A percentile compares a stretch with the other conserved stretches of the same genome.
Evolutionary conservation across 2,888 invertebrate species (phyloP).

Genomic region (Acanthosepion pharaonis): DNA sequence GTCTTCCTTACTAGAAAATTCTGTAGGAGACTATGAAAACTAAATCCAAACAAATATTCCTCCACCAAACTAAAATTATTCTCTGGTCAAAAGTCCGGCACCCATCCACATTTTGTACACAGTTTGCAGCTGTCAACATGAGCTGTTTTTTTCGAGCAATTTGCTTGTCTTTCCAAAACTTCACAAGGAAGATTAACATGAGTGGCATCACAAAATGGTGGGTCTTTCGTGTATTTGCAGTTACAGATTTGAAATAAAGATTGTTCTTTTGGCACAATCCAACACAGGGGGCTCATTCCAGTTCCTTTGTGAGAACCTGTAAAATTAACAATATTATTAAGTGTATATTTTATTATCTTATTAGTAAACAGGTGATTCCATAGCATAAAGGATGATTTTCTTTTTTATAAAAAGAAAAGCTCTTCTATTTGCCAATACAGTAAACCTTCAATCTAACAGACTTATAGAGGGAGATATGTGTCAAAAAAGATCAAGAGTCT

Average conservation of each 20-base stretch:
- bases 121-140: constrained; percentile 58
- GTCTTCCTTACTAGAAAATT: neutral
- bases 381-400: too few species aligned
- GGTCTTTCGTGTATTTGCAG: constrained; percentile 69
- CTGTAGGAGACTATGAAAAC: neutral
- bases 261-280: constrained; percentile 65
- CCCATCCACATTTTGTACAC: constrained; percentile 70
- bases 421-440: too few species aligned
- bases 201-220: constrained; percentile 69
- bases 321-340: constrained; percentile 13
- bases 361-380: too few species aligned
- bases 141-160: constrained; percentile 54
- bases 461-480: too few species aligned
- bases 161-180: constrained; percentile 58
- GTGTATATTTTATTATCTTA: neutral
- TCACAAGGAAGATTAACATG: constrained; percentile 65
- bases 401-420: too few species aligned
- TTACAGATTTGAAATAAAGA: constrained; percentile 62
- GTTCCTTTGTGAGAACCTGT: constrained; percentile 68
- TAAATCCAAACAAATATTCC: neutral
- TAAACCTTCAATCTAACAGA: too few species aligned
- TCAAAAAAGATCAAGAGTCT: too few species aligned
- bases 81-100: constrained; percentile 66
- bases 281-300: constrained; percentile 65
- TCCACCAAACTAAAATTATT: neutral